Evolutionary conservation across 2,888 invertebrate genomes (phyloP), one percentile per base, ranked within the genome.

Genomic region (Hydrotaea cyrtoneurina): DNA sequence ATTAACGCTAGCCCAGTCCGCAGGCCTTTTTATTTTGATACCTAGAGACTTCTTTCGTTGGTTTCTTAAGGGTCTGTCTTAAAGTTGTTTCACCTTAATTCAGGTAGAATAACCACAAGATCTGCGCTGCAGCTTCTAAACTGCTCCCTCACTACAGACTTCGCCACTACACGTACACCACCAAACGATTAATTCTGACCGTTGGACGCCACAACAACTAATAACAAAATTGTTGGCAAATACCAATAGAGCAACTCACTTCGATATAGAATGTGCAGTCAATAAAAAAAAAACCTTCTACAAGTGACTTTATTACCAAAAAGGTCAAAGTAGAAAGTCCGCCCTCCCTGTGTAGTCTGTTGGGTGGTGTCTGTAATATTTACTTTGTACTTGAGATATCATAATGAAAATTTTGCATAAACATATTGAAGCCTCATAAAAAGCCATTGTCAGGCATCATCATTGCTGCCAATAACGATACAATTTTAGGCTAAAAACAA

Each of bases 331-430:
- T 66, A 10, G 4, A 66, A 17, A 11, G 11, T 10, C 46, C 2
- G 19, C 66, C 39, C 39, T 62, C 7, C 39, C 39, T 1, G 1
- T 15, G 62, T 8, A n/a, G 36, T 62, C 62, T 31, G 19, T 69
- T 46, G 69, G 39, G 39, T 21, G 69, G 69, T 23, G 46, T 43
- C 23, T 46, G 23, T 69, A 23, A 74, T 82, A 79, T 85, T 85
- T 82, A 71, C 79, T 57, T 74, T 82, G 19, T 69, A 74, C 85
- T 85, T 80, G 46, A 82, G 59, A 71, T 46, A 64, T 19, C 62
- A 64, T 82, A 78, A 84, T 78, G 72, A 64, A 69, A 31, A 69
- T 46, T 43, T 59, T 46, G 43, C 69, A 69, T 69, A 43, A 69
- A 69, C 19, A 69, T 23, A 46, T 69, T 13, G 50, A 13, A 43